Evolutionary conservation across 2,797 vertebrate genomes (phyloP).

Genomic region (Poecile montanus): DNA sequence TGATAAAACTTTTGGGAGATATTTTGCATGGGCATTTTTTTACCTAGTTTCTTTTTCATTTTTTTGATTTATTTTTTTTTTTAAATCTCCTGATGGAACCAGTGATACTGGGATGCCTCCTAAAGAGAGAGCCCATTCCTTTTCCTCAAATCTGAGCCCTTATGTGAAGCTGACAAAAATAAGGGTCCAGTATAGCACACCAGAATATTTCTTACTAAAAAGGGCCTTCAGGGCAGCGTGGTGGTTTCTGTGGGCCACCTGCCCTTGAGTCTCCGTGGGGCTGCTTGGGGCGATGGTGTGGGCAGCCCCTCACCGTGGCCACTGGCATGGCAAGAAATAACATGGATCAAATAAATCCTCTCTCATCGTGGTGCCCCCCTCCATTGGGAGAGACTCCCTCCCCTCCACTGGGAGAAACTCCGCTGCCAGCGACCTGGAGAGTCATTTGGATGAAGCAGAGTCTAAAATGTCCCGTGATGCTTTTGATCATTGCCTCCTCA

Average conservation of each 20-base stretch:
- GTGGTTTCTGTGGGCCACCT: background rate
- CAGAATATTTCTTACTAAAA: background rate
- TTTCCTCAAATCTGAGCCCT: background rate
- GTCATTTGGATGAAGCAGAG: background rate
- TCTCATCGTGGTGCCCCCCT: background rate
- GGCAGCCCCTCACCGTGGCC: background rate
- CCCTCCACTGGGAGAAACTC: background rate
- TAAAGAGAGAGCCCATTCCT: background rate
- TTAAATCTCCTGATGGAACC: background rate
- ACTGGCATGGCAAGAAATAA: background rate
- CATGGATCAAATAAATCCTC: background rate
- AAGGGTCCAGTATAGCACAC: background rate
- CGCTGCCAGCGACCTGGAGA: background rate
- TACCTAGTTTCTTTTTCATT: background rate
- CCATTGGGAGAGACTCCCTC: background rate
- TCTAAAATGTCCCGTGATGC: background rate
- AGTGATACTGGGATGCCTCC: background rate
- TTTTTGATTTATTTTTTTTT: background rate
- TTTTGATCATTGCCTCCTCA: background rate
- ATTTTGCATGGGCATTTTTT: background rate
- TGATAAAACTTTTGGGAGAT: background rate
- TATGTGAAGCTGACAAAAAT: background rate
- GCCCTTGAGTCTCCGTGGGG: accelerated
- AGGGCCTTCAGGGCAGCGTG: background rate
- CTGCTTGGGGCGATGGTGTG: accelerated